Percentiles rank a stretch among this genome's conserved stretches.
Evolutionary conservation across 37 sponge, comb jelly and placozoan species (phyloP).

Genomic region (Tethya wilhelma): DNA sequence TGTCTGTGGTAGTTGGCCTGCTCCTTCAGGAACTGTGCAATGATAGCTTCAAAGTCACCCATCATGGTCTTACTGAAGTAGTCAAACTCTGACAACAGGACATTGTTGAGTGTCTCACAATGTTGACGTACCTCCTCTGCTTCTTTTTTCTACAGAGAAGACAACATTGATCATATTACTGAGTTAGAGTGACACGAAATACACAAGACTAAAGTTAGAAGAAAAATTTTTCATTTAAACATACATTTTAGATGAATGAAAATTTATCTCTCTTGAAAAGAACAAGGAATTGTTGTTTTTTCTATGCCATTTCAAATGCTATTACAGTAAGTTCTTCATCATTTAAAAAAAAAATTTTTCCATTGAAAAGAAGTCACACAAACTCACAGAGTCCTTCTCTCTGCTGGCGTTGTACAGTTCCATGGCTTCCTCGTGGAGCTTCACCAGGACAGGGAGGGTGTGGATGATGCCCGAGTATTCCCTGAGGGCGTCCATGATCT

Average conservation of each 20-base stretch:
- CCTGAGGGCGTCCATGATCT: constrained; percentile 22
- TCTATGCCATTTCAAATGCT: too few species aligned
- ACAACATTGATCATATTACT: too few species aligned
- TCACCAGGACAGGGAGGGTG: constrained; percentile 76
- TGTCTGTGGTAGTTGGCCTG: constrained; percentile 72
- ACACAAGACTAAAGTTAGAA: too few species aligned
- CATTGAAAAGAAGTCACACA: too few species aligned
- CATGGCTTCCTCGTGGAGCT: constrained; percentile 83
- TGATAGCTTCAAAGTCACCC: constrained; percentile 53
- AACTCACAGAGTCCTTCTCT: constrained; percentile 74
- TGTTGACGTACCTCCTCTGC: constrained; percentile 68
- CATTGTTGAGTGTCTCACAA: constrained; percentile 84
- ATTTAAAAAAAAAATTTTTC: too few species aligned
- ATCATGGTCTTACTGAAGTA: constrained; percentile 60
- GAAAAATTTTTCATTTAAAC: too few species aligned
- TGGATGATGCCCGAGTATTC: constrained; percentile 76
- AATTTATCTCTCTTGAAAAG: too few species aligned
- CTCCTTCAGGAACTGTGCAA: constrained; percentile 32
- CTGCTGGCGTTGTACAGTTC: constrained; percentile 66
- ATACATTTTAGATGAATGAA: too few species aligned
- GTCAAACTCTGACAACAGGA: constrained; percentile 86
- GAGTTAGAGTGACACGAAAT: too few species aligned
- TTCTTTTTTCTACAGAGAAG: constrained; percentile 69
- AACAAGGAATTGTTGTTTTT: too few species aligned
- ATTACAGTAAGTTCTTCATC: too few species aligned